Conservation (phyloP, 1,140 invertebrate species). For the Drosophila carrolli region DNA sequence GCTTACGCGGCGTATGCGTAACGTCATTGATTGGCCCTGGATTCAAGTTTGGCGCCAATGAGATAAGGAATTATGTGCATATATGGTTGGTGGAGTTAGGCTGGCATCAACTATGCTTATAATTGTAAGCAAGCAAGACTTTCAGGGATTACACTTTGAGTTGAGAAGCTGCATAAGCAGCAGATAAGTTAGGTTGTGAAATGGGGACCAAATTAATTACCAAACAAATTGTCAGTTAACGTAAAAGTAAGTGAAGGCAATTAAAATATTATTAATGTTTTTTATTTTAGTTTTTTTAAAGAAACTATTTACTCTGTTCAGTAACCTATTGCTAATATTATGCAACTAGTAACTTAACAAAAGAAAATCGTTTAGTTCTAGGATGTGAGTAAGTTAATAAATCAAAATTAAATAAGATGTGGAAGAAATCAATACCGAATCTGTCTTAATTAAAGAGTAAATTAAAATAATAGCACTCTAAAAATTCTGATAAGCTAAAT, state of each 20-base stretch:
- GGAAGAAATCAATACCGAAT: no score
- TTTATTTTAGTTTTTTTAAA: no score
- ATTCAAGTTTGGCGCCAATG: conserved; percentile 40
- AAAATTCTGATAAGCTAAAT: no score
- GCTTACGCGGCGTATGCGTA: conserved; percentile 75
- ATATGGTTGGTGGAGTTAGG: conserved; percentile 7
- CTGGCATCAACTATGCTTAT: conserved; percentile 54
- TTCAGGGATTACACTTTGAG: conserved; percentile 18
- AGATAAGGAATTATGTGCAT: conserved; percentile 23
- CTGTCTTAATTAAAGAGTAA: no score
- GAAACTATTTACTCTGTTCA: no score
- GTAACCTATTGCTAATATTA: no score
- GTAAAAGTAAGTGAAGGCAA: no score
- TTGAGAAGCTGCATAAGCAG: background rate
- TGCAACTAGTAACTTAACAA: no score
- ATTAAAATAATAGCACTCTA: no score
- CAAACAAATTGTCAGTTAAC: background rate
- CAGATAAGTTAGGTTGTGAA: background rate
- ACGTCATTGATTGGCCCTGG: conserved; percentile 67
- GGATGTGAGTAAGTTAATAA: no score
- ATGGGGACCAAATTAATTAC: background rate
- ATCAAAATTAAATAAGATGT: no score
- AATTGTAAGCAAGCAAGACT: conserved; percentile 58
- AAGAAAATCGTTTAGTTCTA: no score
- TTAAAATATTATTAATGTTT: background rate